phyloP scores from a whole-genome alignment of 2,113 vertebrate genomes.

The Lepisosteus oculatus region DNA sequence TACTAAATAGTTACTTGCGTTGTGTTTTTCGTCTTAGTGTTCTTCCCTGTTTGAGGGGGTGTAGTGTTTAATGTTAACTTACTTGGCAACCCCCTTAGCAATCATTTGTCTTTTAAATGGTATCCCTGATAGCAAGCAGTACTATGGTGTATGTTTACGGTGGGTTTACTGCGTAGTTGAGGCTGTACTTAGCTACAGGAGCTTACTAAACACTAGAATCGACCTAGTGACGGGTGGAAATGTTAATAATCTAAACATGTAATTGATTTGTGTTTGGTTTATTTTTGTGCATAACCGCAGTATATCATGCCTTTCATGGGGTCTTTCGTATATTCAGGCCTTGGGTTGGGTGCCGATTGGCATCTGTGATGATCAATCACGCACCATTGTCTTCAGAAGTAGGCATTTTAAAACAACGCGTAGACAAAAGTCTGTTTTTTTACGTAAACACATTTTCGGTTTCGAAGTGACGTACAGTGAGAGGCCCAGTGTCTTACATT shows the following conservation, averaged over 20 bases:
- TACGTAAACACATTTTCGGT: neutral
- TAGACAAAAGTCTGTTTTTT: neutral
- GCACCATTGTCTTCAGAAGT: constrained; percentile 17
- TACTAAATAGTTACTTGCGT: too few species aligned
- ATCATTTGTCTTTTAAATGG: neutral
- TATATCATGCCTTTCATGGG: neutral
- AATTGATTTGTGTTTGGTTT: neutral
- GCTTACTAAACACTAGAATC: neutral
- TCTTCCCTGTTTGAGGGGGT: too few species aligned
- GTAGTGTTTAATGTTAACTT: neutral
- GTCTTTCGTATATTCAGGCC: constrained; percentile 6
- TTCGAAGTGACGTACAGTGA: too few species aligned
- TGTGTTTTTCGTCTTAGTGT: too few species aligned
- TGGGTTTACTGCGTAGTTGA: constrained; percentile 18
- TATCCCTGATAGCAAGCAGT: neutral
- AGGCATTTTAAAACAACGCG: neutral
- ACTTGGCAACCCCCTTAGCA: neutral
- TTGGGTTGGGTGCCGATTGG: constrained; percentile 10
- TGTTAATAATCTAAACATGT: neutral
- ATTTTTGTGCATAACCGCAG: neutral
- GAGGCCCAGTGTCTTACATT: too few species aligned
- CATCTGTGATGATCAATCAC: constrained; percentile 17
- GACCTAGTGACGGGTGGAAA: neutral
- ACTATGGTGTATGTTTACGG: neutral
- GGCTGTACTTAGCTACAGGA: neutral